Base-by-base conservation (phyloP, 2,113 vertebrate genomes). In the Proteles cristata region DNA sequence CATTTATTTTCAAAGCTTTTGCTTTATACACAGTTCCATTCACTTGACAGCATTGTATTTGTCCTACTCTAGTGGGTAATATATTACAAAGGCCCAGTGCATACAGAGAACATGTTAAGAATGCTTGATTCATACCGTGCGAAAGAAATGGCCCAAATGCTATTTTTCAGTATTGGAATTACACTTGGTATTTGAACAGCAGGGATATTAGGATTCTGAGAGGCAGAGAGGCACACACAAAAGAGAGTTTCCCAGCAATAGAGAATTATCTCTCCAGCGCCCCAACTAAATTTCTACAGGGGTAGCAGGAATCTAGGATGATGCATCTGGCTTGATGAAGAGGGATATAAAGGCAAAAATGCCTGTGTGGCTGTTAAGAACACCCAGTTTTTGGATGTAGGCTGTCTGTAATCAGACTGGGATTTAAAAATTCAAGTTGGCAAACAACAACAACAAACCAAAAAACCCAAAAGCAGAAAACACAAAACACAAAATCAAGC, bases 121-220 rank as follows among this genome's bases (percentile, higher is more conserved):
- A 98, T 97, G 87, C 63, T 98, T 98, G 96, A 97, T 98, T 98
- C 83, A 66, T 73, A 74, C 77, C 2, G 0, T 16, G 85, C 80
- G 80, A 93, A 97, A 88, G 84, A 97, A 96, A 95, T 63, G 21
- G 66, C 2, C 61, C 6, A 28, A 92, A 31, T 97, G 76, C 50
- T 79, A n/a, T 58, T 97, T 96, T 96, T 95, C 88, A 80, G 95
- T 86, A 92, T 98, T 19, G 96, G 71, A 97, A 97, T 85, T 97
- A 97, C 83, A 77, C 39, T 65, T 88, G 83, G 66, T 0, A 0
- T 39, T 16, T 97, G 89, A 61, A 95, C 96, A 96, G 58, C 35
- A 87, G 17, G 1, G 25, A 93, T 92, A 86, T 96, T 93, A 69
- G 97, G 39, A 25, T 97, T 95, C 92, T 89, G 48, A 79, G 93